Conservation (phyloP, 1,140 invertebrate species). For the Solen grandis region DNA sequence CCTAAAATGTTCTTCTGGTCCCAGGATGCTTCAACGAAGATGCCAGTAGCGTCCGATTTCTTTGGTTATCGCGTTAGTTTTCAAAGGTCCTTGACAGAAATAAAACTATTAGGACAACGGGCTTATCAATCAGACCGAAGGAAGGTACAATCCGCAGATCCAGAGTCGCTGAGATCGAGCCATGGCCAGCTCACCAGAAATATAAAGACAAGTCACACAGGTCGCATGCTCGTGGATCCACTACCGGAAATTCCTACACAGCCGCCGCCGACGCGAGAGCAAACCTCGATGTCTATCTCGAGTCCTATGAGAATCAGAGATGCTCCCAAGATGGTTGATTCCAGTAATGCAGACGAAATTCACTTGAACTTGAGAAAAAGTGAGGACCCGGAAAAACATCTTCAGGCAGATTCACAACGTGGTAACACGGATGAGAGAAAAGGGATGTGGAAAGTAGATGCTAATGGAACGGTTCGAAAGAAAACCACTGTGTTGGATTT, state of each 20-base stretch:
- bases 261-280: constrained; percentile 25
- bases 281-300: not conserved
- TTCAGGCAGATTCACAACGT: not conserved
- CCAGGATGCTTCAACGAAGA: constrained; percentile 40
- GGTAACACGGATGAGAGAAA: not conserved
- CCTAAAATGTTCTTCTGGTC: constrained; percentile 52
- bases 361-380: not conserved
- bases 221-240: not conserved
- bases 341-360: not conserved
- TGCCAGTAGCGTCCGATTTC: constrained; percentile 28
- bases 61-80: constrained; percentile 36
- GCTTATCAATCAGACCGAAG: constrained; percentile 16
- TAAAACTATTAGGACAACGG: constrained; percentile 44
- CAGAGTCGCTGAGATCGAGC: not conserved
- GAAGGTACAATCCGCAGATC: constrained; percentile 9
- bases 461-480: not conserved
- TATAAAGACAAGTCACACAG: not conserved
- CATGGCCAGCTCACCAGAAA: not conserved
- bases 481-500: not conserved
- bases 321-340: not conserved
- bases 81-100: constrained; percentile 39
- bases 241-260: constrained; percentile 12
- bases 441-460: not conserved
- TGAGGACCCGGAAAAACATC: not conserved
- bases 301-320: not conserved